Base-by-base conservation (phyloP, 1,140 invertebrate species). In the Habropoda laboriosa region DNA sequence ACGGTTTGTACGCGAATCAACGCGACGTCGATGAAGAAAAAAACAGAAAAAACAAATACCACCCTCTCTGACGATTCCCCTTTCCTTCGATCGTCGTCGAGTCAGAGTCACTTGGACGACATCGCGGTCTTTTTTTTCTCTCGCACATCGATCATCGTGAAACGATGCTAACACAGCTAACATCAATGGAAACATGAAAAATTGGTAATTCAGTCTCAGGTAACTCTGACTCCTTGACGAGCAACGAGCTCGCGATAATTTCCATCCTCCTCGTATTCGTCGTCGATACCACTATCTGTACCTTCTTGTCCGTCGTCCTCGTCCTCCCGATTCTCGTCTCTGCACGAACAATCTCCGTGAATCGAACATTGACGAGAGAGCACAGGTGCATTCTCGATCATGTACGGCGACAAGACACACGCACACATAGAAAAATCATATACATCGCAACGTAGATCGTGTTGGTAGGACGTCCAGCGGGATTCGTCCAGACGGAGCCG, bases 341-440 rank as follows among this genome's bases (percentile, higher is more conserved):
- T 40, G 13, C 12, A 3, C 64, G 30, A 73, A 12, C 16, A 21
- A 12, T 42, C 16, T 1, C 2, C 60, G 27, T 24, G 10, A 47
- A 53, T 13, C 18, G 27, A 16, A 16, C 45, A 21, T 3, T 3
- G 35, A 6, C 51, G 35, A 66, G 27, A 24, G 45, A n/a, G 24
- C 13, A 7, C 57, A 12, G 27, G 72, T 71, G 79, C 83, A 81
- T 57, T 85, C 82, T 85, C 79, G 73, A 42, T 45, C 53, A 27
- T 21, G 49, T n/a, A n/a, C n/a, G 24, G 21, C 27, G 71, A 71
- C 63, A 21, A 73, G 67, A 76, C 55, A 58, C 72, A 77, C 70
- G 71, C 30, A 32, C 32, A 68, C 66, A 73, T 78, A 78, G 40
- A 81, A 81, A 81, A 68, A 42, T 6, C 5, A 42, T 6, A 81